Conservation (phyloP, 2,113 vertebrate species). For the Neogale vison region DNA sequence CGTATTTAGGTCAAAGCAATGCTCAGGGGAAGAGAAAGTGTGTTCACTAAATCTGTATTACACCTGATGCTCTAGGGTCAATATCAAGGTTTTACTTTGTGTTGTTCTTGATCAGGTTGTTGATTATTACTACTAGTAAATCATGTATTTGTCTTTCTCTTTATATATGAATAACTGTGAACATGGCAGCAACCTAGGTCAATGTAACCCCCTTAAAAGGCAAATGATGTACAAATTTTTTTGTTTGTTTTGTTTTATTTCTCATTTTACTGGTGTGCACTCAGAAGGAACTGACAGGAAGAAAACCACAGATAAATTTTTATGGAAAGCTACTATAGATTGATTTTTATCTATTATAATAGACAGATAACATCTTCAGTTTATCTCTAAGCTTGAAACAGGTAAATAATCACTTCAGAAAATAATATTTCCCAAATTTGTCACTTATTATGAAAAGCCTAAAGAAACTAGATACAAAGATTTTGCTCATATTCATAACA, state of each 20-base stretch:
- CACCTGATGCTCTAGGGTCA: not conserved
- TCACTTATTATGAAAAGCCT: constrained; percentile 38
- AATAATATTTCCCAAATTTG: not conserved
- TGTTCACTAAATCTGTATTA: not conserved
- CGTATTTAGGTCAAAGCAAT: constrained; percentile 68
- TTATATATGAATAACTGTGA: constrained; percentile 37
- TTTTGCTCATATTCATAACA: not conserved
- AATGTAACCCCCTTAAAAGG: not conserved
- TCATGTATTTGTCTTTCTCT: not conserved
- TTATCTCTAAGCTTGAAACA: not conserved
- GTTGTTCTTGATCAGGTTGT: constrained; percentile 38
- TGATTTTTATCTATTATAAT: not conserved
- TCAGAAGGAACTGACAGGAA: not conserved
- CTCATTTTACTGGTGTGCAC: not conserved
- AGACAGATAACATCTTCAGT: not conserved
- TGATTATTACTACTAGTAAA: constrained; percentile 32
- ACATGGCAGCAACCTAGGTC: not conserved
- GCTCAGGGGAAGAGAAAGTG: constrained; percentile 2
- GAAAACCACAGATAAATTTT: not conserved
- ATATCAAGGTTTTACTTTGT: not conserved
- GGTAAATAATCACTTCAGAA: not conserved
- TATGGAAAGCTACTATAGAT: not conserved
- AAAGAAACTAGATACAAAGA: not conserved
- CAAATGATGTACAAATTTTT: not conserved
- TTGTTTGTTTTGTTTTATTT: not conserved